Conservation (phyloP, 2,113 vertebrate species). For the Struthidea cinerea region DNA sequence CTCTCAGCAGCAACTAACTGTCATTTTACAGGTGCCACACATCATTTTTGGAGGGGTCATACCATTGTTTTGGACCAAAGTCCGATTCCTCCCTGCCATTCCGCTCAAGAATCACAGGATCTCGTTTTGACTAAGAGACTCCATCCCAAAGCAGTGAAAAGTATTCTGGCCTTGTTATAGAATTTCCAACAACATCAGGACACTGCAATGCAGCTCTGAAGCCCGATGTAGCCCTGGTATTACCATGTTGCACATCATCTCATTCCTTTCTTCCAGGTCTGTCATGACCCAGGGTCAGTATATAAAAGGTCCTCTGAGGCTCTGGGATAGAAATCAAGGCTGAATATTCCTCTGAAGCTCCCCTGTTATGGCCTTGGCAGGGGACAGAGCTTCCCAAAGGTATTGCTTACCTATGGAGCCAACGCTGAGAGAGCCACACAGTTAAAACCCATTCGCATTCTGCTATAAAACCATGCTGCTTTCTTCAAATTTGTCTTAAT, state of each 20-base stretch:
- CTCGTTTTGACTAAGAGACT: background rate
- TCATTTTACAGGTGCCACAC: background rate
- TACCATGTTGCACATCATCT: background rate
- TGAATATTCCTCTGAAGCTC: background rate
- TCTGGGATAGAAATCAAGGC: background rate
- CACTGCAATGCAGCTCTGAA: background rate
- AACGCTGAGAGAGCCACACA: background rate
- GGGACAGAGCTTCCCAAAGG: background rate
- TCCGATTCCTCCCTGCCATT: background rate
- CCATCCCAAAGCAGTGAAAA: background rate
- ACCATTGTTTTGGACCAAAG: background rate
- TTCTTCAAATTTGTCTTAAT: background rate
- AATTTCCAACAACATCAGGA: background rate
- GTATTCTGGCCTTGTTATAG: background rate
- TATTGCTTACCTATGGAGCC: background rate
- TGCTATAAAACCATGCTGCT: background rate
- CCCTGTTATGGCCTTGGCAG: background rate
- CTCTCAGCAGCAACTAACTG: background rate
- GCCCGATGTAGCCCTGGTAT: background rate
- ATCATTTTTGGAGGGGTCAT: background rate
- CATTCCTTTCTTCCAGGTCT: background rate
- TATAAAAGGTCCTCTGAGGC: background rate
- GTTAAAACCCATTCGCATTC: background rate
- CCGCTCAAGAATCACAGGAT: background rate
- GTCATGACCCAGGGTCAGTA: accelerated